phyloP scores from a whole-genome alignment of 1,140 invertebrate genomes.

The Zaprionus tsacasi region DNA sequence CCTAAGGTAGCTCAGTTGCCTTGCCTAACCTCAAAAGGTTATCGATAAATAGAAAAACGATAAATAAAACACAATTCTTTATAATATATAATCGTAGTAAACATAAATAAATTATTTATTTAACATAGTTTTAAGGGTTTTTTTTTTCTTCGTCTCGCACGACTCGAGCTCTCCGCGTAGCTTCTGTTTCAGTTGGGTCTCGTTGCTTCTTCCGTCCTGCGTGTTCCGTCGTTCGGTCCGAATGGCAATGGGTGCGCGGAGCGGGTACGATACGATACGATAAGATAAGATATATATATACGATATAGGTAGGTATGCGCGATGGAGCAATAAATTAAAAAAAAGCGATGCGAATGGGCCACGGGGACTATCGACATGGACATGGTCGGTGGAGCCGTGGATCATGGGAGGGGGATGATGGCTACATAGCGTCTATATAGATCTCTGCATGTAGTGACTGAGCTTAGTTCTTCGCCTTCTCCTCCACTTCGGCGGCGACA shows the following conservation, averaged over 20 bases:
- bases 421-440: slow-evolving; percentile 10
- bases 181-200: not conserved
- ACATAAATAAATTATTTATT: slow-evolving; percentile 10
- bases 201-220: not conserved
- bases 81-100: slow-evolving; percentile 2
- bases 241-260: slow-evolving; percentile 3
- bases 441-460: slow-evolving; percentile 65
- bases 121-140: slow-evolving; percentile 1
- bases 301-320: slow-evolving; percentile 1
- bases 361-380: not conserved
- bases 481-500: slow-evolving; percentile 53
- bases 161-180: not conserved
- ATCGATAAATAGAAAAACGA: too few species aligned
- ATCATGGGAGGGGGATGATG: not conserved
- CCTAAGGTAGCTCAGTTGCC: too few species aligned
- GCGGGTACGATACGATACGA: not conserved
- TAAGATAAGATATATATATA: not conserved
- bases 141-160: not conserved
- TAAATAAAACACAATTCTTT: not conserved
- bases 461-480: slow-evolving; percentile 64
- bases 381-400: not conserved
- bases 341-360: slow-evolving; percentile 1
- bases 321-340: slow-evolving; percentile 12
- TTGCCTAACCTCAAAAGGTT: too few species aligned
- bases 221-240: not conserved